phyloP scores from a whole-genome alignment of 2,797 vertebrate species.

The Oceanodroma leucorhoa region DNA sequence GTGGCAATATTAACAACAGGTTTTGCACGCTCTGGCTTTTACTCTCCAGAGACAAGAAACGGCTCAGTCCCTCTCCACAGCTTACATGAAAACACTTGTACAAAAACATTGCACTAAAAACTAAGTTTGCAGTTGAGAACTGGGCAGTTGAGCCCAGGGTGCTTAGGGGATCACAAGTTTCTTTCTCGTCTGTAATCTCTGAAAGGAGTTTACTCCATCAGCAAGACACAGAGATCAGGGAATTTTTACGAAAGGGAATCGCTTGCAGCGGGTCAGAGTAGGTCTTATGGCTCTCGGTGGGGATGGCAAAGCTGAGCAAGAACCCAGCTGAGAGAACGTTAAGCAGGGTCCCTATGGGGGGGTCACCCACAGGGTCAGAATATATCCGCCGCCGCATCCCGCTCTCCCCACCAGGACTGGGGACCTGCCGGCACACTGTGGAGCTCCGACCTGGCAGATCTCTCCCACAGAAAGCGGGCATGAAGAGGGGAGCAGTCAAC shows the following conservation, averaged over 20 bases:
- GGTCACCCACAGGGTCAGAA: background rate
- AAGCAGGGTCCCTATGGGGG: background rate
- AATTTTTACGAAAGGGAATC: background rate
- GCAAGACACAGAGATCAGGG: background rate
- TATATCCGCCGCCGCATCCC: background rate
- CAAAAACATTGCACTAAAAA: background rate
- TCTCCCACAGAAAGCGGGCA: background rate
- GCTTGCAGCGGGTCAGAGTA: accelerated
- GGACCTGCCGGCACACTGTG: background rate
- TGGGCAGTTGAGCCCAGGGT: background rate
- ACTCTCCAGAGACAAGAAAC: background rate
- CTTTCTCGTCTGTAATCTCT: accelerated
- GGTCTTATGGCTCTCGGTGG: background rate
- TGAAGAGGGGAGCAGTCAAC: background rate
- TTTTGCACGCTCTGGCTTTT: background rate
- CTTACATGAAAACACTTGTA: background rate
- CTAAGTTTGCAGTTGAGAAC: background rate
- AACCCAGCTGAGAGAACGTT: background rate
- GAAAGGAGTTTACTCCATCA: background rate
- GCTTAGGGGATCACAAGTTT: background rate
- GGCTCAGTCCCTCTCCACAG: background rate
- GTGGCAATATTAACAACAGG: background rate
- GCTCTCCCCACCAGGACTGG: background rate
- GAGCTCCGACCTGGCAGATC: background rate
- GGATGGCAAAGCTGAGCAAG: background rate